Evolutionary conservation across 2,797 vertebrate genomes (phyloP).

Genomic region (Peromyscus attwateri): DNA sequence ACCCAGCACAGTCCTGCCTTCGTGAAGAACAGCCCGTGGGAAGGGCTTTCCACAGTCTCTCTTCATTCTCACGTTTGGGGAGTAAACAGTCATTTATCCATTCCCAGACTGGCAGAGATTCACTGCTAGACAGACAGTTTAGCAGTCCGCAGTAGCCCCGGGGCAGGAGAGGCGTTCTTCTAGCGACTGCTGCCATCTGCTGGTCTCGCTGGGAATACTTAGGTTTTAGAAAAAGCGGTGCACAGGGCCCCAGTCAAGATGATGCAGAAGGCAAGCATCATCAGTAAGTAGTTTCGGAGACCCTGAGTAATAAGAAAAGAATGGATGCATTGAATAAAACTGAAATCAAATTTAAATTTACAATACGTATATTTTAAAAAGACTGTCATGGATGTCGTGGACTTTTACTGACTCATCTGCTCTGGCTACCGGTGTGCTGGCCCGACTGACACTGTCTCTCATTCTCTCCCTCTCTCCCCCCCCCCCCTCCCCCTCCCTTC

Average conservation of each 20-base stretch:
- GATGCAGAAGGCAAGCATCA: slow-evolving; percentile 89
- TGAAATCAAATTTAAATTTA: not conserved
- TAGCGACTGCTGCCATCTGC: slow-evolving; percentile 85
- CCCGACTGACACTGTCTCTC: no score
- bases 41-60: slow-evolving; percentile 17
- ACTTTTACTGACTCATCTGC: not conserved
- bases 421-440: no score
- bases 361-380: not conserved
- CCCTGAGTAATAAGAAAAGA: slow-evolving; percentile 87
- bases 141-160: not conserved
- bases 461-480: no score
- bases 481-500: no score
- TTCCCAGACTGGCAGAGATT: not conserved
- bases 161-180: not conserved
- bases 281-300: slow-evolving; percentile 89
- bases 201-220: slow-evolving; percentile 77
- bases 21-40: not conserved
- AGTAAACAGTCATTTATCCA: not conserved
- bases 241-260: slow-evolving; percentile 91
- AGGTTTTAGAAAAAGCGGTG: slow-evolving; percentile 92
- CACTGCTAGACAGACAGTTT: not conserved
- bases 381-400: not conserved
- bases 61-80: slow-evolving; percentile 35
- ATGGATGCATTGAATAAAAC: not conserved
- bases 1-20: not conserved